Evolutionary conservation across 2,113 vertebrate genomes (phyloP).

Genomic region (Sturnira hondurensis): DNA sequence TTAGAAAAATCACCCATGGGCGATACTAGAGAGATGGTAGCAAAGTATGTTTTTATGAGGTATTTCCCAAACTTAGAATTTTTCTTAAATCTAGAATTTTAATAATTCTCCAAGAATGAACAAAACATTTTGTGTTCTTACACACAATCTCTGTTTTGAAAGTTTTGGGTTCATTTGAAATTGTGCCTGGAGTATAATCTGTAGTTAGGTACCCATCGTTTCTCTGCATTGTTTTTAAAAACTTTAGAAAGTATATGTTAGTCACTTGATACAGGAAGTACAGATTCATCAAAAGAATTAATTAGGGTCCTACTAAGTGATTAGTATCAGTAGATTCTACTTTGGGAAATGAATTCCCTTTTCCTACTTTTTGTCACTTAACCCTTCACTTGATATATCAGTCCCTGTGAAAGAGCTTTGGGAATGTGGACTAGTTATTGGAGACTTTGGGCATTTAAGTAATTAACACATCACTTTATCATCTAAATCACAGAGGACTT

Average conservation of each 20-base stretch:
- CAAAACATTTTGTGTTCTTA: background rate
- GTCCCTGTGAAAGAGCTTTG: background rate
- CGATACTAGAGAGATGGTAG: background rate
- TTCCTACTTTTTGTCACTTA: background rate
- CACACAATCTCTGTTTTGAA: background rate
- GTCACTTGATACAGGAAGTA: background rate
- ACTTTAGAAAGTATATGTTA: background rate
- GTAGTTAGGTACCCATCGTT: background rate
- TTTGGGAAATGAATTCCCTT: background rate
- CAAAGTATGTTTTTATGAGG: background rate
- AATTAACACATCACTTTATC: background rate
- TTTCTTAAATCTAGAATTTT: constrained; percentile 39
- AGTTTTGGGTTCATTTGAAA: background rate
- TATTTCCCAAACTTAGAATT: background rate
- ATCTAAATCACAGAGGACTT: constrained; percentile 7
- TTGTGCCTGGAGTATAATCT: background rate
- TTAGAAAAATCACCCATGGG: background rate
- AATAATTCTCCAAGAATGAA: constrained; percentile 8
- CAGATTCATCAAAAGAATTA: constrained; percentile 5
- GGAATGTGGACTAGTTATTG: background rate
- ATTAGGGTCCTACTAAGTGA: background rate
- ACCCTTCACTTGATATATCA: background rate
- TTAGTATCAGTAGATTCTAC: background rate
- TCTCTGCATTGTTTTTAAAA: background rate
- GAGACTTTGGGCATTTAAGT: background rate